Evolutionary conservation across 2,113 vertebrate genomes (phyloP).

Genomic region (Actenoides lindsayi): DNA sequence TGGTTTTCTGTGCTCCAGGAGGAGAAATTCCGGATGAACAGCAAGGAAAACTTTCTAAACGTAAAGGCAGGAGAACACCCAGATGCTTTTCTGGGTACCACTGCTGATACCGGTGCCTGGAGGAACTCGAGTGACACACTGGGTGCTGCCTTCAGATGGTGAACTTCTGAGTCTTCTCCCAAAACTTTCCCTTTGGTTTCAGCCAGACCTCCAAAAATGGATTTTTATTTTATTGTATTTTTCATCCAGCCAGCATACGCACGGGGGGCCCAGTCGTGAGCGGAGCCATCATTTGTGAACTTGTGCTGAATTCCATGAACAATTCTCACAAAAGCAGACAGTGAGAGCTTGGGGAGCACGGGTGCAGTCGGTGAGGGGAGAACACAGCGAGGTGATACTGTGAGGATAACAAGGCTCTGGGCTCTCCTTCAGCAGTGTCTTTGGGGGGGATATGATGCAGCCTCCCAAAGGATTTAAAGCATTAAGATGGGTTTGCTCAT

Average conservation of each 20-base stretch:
- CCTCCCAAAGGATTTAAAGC: neutral
- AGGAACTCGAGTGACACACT: fast-evolving
- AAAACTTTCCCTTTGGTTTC: neutral
- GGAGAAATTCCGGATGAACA: neutral
- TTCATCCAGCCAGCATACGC: fast-evolving
- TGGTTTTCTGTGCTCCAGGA: neutral
- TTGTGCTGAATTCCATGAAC: neutral
- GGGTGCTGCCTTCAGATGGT: fast-evolving
- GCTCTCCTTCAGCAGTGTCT: neutral
- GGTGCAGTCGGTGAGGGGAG: neutral
- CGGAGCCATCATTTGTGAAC: neutral
- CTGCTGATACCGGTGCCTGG: fast-evolving
- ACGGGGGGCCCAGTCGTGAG: fast-evolving
- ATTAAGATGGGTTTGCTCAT: neutral
- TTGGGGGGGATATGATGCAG: neutral
- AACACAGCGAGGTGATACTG: neutral
- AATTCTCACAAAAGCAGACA: neutral
- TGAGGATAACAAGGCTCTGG: neutral
- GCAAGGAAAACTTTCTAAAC: neutral
- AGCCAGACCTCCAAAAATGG: neutral
- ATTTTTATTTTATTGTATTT: too few species aligned
- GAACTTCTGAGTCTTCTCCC: neutral
- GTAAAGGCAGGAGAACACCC: neutral
- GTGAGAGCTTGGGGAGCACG: neutral
- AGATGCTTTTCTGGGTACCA: fast-evolving